Base-by-base conservation (phyloP, 2,888 invertebrate species). In the Molorchus minor region DNA sequence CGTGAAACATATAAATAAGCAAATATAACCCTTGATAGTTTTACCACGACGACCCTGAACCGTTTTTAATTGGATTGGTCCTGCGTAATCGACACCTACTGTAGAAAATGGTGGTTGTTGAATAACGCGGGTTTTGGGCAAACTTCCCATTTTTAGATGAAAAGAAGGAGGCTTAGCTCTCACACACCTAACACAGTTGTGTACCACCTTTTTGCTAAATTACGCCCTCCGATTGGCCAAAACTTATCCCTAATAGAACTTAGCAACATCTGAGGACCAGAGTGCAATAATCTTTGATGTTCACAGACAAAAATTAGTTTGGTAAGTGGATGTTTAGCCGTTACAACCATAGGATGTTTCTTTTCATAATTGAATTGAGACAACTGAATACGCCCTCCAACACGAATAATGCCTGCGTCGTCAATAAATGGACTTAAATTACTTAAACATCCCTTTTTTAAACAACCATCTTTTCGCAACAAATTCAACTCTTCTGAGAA, bases 1-100 rank as follows among this genome's bases (percentile, higher is more conserved):
- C 4, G 43, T 17, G 29, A 51, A 51, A 19, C 51, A 38, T 20
- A 51, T 36, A 12, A 51, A 38, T 7, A 51, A n/a, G 25, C 51
- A 51, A 13, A 51, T 25, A 21, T 38, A 51, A 1, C 36, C 21
- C 12, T 51, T 51, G 2, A 51, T 19, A n/a, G 15, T 3, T 33
- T 47, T 47, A n/a, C 10, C 4, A 3, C 30, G 13, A 2, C 33
- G 33, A n/a, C 30, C 33, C 16, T 12, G 13, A 15, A 29, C 16
- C 29, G 29, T 33, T 10, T 47, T 47, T 12, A 47, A 15, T 7
- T 7, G 7, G 15, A 47, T 30, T 5, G 47, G 47, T 13, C 47
- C 36, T 4, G 36, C 36, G 21, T 51, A 51, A 12, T 51, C 51
- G 7, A 51, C 20, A 8, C 51, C 38, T 17, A 20, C 12, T 2